phyloP scores from a whole-genome alignment of 2,797 vertebrate genomes.

The Acestrorhynchus altus region DNA sequence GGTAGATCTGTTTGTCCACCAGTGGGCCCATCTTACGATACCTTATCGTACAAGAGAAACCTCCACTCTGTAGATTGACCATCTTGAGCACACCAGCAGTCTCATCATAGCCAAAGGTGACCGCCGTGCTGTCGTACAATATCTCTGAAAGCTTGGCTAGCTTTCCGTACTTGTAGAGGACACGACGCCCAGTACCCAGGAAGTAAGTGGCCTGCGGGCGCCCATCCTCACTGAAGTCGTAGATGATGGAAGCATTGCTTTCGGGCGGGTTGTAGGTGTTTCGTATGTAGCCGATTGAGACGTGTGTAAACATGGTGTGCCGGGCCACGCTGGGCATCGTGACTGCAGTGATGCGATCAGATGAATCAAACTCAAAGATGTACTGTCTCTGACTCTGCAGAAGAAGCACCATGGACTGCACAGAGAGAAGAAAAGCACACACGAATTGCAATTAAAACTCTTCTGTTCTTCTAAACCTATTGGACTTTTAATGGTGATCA shows the following conservation, averaged over 20 bases:
- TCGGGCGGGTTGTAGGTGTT: constrained; percentile 98
- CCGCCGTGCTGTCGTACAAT: constrained; percentile 94
- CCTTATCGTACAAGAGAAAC: constrained; percentile 97
- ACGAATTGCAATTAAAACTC: neutral
- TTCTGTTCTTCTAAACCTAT: no score
- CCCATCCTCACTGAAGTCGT: constrained; percentile 95
- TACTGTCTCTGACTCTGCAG: constrained; percentile 98
- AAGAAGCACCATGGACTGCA: constrained; percentile 96
- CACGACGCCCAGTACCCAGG: constrained; percentile 92
- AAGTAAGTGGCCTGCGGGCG: constrained; percentile 90
- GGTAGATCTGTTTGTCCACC: constrained; percentile 97
- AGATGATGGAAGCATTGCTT: constrained; percentile 96
- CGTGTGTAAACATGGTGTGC: constrained; percentile 97
- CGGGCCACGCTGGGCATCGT: constrained; percentile 99
- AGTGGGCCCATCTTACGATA: constrained; percentile 97
- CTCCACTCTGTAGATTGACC: constrained; percentile 96
- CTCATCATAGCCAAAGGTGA: constrained; percentile 98
- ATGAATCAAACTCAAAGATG: constrained; percentile 95
- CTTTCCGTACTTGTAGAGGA: constrained; percentile 98
- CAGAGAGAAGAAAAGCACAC: constrained; percentile 23
- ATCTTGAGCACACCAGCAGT: constrained; percentile 96
- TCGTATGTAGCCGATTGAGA: constrained; percentile 95
- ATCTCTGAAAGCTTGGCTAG: constrained; percentile 95
- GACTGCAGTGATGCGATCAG: constrained; percentile 91
- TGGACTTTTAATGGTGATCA: neutral